Percentiles rank a stretch among this genome's conserved stretches.
Evolutionary conservation across 1,140 invertebrate species (phyloP).

Genomic region (Drosophila asahinai): DNA sequence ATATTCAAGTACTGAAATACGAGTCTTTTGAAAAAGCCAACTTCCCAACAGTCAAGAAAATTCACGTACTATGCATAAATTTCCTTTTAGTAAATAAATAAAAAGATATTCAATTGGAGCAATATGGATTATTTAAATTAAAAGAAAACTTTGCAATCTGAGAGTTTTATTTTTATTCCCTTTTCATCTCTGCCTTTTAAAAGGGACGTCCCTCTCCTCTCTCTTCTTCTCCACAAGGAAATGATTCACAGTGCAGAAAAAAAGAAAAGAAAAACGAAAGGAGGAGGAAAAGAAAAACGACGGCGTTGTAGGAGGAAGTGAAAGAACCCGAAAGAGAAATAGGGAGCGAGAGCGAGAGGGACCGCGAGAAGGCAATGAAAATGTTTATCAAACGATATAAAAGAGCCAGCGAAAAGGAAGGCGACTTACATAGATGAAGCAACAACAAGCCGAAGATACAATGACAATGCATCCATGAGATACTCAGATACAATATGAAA

Average conservation of each 20-base stretch:
- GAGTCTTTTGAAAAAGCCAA: background rate
- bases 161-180: conserved; percentile 1
- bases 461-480: conserved; percentile 47
- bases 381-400: conserved; percentile 51
- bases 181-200: background rate
- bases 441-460: conserved; percentile 44
- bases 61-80: too few species aligned
- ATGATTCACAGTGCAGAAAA: conserved; percentile 47
- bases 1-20: background rate
- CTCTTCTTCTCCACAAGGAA: conserved; percentile 19
- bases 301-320: conserved; percentile 53
- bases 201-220: conserved; percentile 2
- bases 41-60: background rate
- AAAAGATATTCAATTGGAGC: background rate
- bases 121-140: background rate
- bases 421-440: conserved; percentile 20
- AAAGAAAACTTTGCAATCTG: background rate
- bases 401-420: conserved; percentile 20
- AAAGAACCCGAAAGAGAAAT: conserved; percentile 38
- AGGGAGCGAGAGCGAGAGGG: conserved; percentile 26
- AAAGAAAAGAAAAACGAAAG: conserved; percentile 2
- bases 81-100: too few species aligned
- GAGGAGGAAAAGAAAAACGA: conserved; percentile 37
- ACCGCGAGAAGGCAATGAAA: conserved; percentile 40
- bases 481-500: conserved; percentile 45